Conservation (phyloP, 1,140 invertebrate genomes). For the Apolygus lucorum region DNA sequence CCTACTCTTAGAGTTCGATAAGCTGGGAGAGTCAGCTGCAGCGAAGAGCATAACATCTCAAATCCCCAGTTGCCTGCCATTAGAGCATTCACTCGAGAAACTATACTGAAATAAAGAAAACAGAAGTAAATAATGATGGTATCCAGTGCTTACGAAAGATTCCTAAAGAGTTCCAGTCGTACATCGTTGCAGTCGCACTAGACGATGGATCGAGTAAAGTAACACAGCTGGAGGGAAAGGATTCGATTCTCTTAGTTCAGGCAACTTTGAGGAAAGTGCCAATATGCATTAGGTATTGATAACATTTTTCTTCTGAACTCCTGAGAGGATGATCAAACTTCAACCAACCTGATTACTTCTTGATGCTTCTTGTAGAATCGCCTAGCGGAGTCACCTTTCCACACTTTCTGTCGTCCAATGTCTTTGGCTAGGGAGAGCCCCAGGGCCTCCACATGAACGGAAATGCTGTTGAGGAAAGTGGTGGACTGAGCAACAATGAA, state of each 20-base stretch:
- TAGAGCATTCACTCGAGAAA: background rate
- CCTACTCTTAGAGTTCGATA: background rate
- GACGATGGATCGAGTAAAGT: no score
- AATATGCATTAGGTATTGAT: no score
- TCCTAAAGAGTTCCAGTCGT: no score
- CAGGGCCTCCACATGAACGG: background rate
- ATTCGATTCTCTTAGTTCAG: no score
- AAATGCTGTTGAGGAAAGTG: background rate
- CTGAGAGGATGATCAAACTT: background rate
- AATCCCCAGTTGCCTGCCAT: constrained; percentile 4
- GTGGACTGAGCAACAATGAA: background rate
- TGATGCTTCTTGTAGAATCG: background rate
- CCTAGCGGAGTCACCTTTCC: background rate
- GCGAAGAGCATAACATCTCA: background rate
- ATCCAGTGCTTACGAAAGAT: no score
- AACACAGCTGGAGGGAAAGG: no score
- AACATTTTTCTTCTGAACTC: no score
- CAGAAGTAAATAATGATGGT: background rate
- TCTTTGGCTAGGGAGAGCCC: background rate
- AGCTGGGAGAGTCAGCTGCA: background rate
- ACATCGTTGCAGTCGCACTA: no score
- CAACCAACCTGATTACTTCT: background rate
- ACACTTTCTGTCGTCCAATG: background rate
- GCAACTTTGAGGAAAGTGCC: no score
- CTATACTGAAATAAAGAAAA: background rate